A percentile compares a stretch with the other conserved stretches of the same genome.
Evolutionary conservation across 2,797 vertebrate genomes (phyloP).

Genomic region (Huso huso): DNA sequence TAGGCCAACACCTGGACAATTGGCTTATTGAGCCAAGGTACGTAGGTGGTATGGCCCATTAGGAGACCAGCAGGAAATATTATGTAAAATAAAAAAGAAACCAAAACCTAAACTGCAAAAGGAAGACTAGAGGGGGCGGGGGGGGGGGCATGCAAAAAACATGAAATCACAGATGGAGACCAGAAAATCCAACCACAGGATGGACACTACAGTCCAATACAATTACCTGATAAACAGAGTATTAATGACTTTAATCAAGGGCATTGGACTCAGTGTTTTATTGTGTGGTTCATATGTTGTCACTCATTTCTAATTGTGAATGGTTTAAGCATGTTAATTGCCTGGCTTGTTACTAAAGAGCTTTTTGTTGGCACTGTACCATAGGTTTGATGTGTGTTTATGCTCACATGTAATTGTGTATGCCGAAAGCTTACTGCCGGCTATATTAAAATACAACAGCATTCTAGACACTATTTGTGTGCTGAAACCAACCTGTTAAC

Average conservation of each 20-base stretch:
- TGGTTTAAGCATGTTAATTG: not conserved
- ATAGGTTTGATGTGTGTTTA: not conserved
- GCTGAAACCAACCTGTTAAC: not conserved
- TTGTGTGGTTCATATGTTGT: constrained; percentile 3
- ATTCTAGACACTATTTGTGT: not conserved
- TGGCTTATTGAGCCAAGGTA: too few relatives aligned
- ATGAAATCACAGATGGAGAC: not conserved
- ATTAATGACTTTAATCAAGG: not conserved
- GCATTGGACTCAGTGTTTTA: not conserved
- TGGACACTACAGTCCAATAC: not conserved
- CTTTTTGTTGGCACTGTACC: constrained; percentile 5
- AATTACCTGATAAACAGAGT: not conserved
- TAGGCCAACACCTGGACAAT: too few relatives aligned
- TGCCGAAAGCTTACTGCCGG: not conserved
- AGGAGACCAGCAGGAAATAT: too few relatives aligned
- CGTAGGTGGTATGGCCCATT: too few relatives aligned
- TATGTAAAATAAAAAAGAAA: too few relatives aligned
- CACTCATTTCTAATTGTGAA: constrained; percentile 2
- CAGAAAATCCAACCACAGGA: not conserved
- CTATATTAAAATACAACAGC: not conserved
- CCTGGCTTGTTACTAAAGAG: not conserved
- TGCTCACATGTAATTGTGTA: not conserved
- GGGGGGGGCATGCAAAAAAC: not conserved
- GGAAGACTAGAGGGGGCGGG: not conserved
- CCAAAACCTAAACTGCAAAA: too few relatives aligned